phyloP scores from a whole-genome alignment of 2,888 invertebrate species.

The Mechanitis messenoides region DNA sequence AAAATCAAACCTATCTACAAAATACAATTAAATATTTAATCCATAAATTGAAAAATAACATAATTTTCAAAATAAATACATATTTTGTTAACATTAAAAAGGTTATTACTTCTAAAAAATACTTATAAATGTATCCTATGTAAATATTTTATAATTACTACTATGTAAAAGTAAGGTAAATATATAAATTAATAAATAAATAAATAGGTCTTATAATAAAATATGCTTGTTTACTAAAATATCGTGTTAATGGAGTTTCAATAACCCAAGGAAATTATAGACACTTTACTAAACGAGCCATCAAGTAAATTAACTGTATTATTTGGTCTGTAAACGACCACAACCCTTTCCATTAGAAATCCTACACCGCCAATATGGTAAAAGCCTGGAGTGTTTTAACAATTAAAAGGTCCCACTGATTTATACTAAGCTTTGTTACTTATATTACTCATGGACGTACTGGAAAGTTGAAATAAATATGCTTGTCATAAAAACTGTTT shows the following conservation, averaged over 20 bases:
- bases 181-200: too few relatives aligned
- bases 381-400: conserved; percentile 48
- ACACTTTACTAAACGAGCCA: conserved; percentile 2
- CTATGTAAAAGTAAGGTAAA: too few relatives aligned
- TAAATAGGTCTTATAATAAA: too few relatives aligned
- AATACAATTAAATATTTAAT: too few relatives aligned
- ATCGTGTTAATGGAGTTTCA: neutral
- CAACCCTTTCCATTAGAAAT: conserved; percentile 60
- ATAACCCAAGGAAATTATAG: neutral
- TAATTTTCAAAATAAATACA: too few relatives aligned
- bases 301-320: conserved; percentile 30
- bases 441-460: neutral
- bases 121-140: too few relatives aligned
- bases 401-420: conserved; percentile 39
- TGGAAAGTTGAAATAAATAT: neutral
- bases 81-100: too few relatives aligned
- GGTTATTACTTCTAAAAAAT: too few relatives aligned
- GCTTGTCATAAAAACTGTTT: neutral
- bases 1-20: too few relatives aligned
- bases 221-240: neutral
- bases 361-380: conserved; percentile 49
- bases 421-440: conserved; percentile 11
- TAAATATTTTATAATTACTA: too few relatives aligned
- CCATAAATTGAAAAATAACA: too few relatives aligned
- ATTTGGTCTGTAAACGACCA: conserved; percentile 29